Evolutionary conservation across 2,888 invertebrate species (phyloP).

Genomic region (Noctua comes): DNA sequence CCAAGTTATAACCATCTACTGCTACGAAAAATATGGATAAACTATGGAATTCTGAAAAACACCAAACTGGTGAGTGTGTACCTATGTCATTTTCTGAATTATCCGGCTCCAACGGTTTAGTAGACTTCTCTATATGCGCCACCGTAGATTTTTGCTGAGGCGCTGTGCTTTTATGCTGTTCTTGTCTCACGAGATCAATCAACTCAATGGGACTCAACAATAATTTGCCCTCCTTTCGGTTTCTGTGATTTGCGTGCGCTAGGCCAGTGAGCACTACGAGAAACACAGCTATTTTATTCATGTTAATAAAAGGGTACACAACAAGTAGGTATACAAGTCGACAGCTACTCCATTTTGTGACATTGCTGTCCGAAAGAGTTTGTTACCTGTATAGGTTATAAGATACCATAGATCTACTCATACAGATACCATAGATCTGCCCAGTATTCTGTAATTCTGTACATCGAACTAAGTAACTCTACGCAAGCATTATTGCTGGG

Average conservation of each 20-base stretch:
- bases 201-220: conserved; percentile 74
- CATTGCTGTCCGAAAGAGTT: neutral
- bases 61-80: neutral
- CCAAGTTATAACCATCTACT: neutral
- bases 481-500: no score
- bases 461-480: no score
- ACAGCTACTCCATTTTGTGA: conserved; percentile 1
- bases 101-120: conserved; percentile 38
- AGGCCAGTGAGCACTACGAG: conserved; percentile 37
- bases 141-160: conserved; percentile 8
- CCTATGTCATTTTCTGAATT: conserved; percentile 52
- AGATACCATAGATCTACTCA: neutral
- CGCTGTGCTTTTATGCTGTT: conserved; percentile 62
- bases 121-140: conserved; percentile 24
- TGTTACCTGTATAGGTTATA: neutral
- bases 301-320: conserved; percentile 4
- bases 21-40: neutral
- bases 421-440: neutral
- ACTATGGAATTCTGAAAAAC: neutral
- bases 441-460: no score
- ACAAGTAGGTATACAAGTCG: neutral
- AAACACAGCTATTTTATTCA: conserved; percentile 43
- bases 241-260: conserved; percentile 43
- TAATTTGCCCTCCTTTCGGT: conserved; percentile 69
- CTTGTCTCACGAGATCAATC: conserved; percentile 74